Percentiles rank a stretch among this genome's conserved stretches.
Evolutionary conservation across 2,888 invertebrate species (phyloP).

Genomic region (Stenichneumon culpator): DNA sequence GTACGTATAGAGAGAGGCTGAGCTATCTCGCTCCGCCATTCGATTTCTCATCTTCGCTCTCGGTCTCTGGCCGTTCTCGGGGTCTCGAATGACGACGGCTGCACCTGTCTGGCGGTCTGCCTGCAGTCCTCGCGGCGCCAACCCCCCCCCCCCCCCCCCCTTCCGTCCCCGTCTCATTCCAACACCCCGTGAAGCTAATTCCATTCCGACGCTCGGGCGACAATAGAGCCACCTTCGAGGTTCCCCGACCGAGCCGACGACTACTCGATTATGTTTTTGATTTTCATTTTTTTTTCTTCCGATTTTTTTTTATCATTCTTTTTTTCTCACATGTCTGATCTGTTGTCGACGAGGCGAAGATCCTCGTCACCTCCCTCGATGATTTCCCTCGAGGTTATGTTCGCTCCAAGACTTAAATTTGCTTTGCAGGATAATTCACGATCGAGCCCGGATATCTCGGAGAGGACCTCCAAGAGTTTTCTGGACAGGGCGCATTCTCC

Average conservation of each 20-base stretch:
- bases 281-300: background rate
- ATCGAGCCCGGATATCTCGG: background rate
- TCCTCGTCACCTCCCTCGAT: constrained; percentile 5
- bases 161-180: constrained; percentile 64
- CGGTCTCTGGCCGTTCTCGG: constrained; percentile 24
- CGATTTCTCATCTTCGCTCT: constrained; percentile 43
- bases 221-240: constrained; percentile 64
- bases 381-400: background rate
- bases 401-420: background rate
- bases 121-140: constrained; percentile 74
- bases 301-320: background rate
- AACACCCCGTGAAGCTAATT: constrained; percentile 70
- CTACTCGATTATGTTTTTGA: constrained; percentile 28
- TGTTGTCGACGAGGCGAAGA: constrained; percentile 27
- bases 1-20: background rate
- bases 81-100: constrained; percentile 70
- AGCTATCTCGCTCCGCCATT: constrained; percentile 14
- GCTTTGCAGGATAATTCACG: background rate
- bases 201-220: constrained; percentile 65
- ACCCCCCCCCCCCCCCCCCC: constrained; percentile 24
- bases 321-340: constrained; percentile 18
- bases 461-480: constrained; percentile 4
- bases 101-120: constrained; percentile 75
- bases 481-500: constrained; percentile 22
- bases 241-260: constrained; percentile 31